Conservation (phyloP, 2,888 invertebrate species). For the Tetragonula carbonaria region DNA sequence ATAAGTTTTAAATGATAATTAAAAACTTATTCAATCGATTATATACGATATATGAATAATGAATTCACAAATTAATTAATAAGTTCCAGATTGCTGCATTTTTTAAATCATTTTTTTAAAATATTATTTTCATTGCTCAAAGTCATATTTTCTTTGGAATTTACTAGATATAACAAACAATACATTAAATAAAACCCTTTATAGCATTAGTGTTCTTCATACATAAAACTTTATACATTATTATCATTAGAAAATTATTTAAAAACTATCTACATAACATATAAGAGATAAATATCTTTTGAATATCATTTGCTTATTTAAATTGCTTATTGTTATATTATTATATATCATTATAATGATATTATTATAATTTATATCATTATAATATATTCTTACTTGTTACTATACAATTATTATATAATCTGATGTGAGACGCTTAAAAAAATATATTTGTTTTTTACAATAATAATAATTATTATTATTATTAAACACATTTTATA, state of each 20-base stretch:
- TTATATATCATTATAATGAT: background rate
- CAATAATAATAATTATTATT: conserved; percentile 3
- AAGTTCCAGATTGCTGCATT: conserved; percentile 13
- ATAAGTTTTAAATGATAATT: conserved; percentile 32
- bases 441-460: conserved; percentile 24
- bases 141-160: background rate
- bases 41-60: background rate
- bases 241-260: conserved; percentile 73
- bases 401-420: conserved; percentile 41
- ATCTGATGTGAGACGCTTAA: background rate
- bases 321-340: conserved; percentile 3
- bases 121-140: conserved; percentile 44
- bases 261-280: conserved; percentile 68
- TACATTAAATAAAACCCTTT: conserved; percentile 5
- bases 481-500: conserved; percentile 4
- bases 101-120: conserved; percentile 29
- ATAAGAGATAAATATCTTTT: conserved; percentile 35
- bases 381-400: conserved; percentile 18
- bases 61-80: background rate
- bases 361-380: background rate
- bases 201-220: conserved; percentile 21
- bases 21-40: conserved; percentile 42
- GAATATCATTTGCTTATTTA: conserved; percentile 23
- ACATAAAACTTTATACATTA: conserved; percentile 54
- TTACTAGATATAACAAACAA: conserved; percentile 4